A percentile compares a stretch with the other conserved stretches of the same genome.
Evolutionary conservation across 1,140 invertebrate species (phyloP).

Genomic region (Venturia canescens): DNA sequence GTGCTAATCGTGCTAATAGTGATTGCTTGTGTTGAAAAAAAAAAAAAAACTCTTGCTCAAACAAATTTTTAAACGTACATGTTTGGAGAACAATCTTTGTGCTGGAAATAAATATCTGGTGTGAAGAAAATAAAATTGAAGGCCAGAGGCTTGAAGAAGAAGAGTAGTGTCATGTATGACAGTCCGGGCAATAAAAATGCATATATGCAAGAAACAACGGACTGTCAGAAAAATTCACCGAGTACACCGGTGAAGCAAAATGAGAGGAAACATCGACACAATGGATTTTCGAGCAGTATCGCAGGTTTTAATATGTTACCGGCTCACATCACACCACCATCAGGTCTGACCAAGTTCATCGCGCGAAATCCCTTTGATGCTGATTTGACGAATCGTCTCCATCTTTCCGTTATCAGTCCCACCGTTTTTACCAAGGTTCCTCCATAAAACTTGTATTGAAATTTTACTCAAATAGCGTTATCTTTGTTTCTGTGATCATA

Average conservation of each 20-base stretch:
- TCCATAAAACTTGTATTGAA: background rate
- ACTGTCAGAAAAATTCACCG: background rate
- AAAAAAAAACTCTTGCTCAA: too few relatives aligned
- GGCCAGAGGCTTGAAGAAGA: too few relatives aligned
- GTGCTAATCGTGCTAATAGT: too few relatives aligned
- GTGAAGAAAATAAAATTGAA: too few relatives aligned
- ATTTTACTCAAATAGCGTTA: too few relatives aligned
- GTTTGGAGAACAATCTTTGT: too few relatives aligned
- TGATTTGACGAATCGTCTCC: conserved; percentile 71
- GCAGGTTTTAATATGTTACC: conserved; percentile 59
- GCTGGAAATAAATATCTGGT: background rate
- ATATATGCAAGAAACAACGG: background rate
- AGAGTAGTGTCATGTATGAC: background rate
- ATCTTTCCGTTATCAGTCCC: conserved; percentile 74
- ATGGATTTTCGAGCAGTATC: conserved; percentile 45
- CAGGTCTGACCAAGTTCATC: conserved; percentile 71
- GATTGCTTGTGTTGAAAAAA: too few relatives aligned
- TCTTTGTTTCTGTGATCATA: too few relatives aligned
- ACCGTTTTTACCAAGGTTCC: conserved; percentile 70
- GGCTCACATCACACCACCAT: conserved; percentile 69
- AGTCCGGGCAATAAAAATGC: conserved; percentile 8
- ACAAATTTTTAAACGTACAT: too few relatives aligned
- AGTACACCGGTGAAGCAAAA: conserved; percentile 61
- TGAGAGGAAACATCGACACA: conserved; percentile 40
- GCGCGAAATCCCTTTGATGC: conserved; percentile 73